Evolutionary conservation across 1,140 invertebrate species (phyloP).

Genomic region (Conus ventricosus): DNA sequence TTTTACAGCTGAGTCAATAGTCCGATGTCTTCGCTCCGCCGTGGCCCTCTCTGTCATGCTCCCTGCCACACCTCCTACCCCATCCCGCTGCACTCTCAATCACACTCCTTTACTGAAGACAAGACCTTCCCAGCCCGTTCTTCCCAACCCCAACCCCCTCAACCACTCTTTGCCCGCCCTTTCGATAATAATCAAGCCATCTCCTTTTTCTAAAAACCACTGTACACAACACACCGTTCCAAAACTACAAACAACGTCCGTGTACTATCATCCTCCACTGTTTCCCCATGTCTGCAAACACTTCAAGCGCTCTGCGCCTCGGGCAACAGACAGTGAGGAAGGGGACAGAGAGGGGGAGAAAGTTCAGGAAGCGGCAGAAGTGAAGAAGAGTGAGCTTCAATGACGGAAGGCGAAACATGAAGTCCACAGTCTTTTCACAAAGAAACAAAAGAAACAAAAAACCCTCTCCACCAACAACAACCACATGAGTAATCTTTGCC

Average conservation of each 20-base stretch:
- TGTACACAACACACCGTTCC: not conserved
- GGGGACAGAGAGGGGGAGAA: conserved; percentile 13
- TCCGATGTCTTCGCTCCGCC: not conserved
- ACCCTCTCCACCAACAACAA: too few species aligned
- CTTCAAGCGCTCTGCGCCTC: not conserved
- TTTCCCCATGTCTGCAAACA: not conserved
- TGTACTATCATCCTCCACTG: not conserved
- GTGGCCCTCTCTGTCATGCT: not conserved
- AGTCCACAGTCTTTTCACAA: not conserved
- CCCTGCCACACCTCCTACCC: not conserved
- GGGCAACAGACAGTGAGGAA: not conserved
- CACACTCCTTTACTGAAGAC: not conserved
- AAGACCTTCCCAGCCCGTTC: not conserved
- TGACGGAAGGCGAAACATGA: not conserved
- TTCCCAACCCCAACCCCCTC: not conserved
- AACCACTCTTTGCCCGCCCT: not conserved
- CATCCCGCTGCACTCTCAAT: not conserved
- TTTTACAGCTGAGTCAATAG: conserved; percentile 18
- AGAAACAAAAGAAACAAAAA: not conserved
- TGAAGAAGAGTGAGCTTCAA: not conserved
- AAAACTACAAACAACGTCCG: not conserved
- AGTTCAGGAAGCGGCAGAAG: not conserved
- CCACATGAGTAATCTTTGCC: too few species aligned
- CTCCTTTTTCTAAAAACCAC: not conserved
- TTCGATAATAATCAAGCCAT: not conserved